Evolutionary conservation across 2,113 vertebrate genomes (phyloP).

Genomic region (Nycticebus coucang): DNA sequence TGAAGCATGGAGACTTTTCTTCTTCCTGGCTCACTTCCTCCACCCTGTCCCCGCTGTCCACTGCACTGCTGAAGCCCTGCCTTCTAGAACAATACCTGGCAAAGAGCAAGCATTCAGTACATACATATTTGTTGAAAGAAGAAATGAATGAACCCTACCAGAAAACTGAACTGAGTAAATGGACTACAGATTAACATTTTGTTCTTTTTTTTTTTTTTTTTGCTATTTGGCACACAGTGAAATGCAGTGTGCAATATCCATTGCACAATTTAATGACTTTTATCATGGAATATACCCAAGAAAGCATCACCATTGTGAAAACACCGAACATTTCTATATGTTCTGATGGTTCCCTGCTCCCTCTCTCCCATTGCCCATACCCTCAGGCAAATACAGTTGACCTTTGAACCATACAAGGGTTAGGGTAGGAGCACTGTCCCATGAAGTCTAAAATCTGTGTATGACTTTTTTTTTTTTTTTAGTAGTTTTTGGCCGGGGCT

Average conservation of each 20-base stretch:
- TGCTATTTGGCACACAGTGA: not conserved
- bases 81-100: not conserved
- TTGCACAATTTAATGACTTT: not conserved
- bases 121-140: not conserved
- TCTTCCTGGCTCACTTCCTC: not conserved
- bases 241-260: not conserved
- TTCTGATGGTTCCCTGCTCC: not conserved
- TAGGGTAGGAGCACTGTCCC: not conserved
- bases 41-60: too few species aligned
- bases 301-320: not conserved
- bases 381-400: not conserved
- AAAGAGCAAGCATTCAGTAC: not conserved
- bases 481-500: too few species aligned
- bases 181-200: not conserved
- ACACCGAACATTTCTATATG: not conserved
- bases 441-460: not conserved
- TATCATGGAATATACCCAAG: not conserved
- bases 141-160: not conserved
- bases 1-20: not conserved
- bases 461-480: not conserved
- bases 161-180: not conserved
- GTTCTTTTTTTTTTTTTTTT: not conserved
- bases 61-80: fast-evolving
- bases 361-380: not conserved
- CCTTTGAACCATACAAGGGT: not conserved